A percentile compares a stretch with the other conserved stretches of the same genome.
phyloP scores from a whole-genome alignment of 2,888 invertebrate species.

The Hirtodrosophila alboralis region DNA sequence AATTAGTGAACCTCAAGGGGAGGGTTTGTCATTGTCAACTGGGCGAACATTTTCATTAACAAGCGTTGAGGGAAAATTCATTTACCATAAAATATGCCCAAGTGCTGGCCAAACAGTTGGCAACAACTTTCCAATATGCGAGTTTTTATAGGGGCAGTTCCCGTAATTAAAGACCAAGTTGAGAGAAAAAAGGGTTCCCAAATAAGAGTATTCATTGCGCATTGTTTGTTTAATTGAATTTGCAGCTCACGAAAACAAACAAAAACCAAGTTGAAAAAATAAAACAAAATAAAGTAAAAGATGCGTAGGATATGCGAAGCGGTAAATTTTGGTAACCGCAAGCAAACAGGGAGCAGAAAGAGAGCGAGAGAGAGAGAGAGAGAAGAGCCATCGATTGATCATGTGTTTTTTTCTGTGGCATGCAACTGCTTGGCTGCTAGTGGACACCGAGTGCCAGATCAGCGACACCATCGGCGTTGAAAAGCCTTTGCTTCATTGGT shows the following conservation, averaged over 20 bases:
- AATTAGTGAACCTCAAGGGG: slow-evolving; percentile 44
- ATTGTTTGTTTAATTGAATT: slow-evolving; percentile 70
- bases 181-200: slow-evolving; percentile 45
- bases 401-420: slow-evolving; percentile 23
- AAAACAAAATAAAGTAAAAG: slow-evolving; percentile 18
- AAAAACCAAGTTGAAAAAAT: slow-evolving; percentile 15
- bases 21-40: slow-evolving; percentile 42
- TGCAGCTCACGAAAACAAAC: slow-evolving; percentile 58
- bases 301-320: slow-evolving; percentile 58
- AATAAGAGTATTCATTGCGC: slow-evolving; percentile 38
- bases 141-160: slow-evolving; percentile 57
- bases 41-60: slow-evolving; percentile 62
- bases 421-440: slow-evolving; percentile 1
- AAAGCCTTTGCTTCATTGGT: slow-evolving; percentile 58
- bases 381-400: slow-evolving; percentile 56
- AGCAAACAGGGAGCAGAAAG: no score
- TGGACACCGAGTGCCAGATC: slow-evolving; percentile 44
- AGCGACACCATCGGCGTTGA: slow-evolving; percentile 78
- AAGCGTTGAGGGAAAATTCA: slow-evolving; percentile 18
- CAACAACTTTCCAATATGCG: slow-evolving; percentile 27
- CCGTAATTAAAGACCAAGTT: slow-evolving; percentile 56
- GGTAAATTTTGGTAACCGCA: slow-evolving; percentile 59
- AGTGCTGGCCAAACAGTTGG: slow-evolving; percentile 38
- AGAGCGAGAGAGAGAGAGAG: no score
- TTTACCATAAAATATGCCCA: slow-evolving; percentile 18